phyloP scores from a whole-genome alignment of 2,113 vertebrate genomes.

The Upupa epops region DNA sequence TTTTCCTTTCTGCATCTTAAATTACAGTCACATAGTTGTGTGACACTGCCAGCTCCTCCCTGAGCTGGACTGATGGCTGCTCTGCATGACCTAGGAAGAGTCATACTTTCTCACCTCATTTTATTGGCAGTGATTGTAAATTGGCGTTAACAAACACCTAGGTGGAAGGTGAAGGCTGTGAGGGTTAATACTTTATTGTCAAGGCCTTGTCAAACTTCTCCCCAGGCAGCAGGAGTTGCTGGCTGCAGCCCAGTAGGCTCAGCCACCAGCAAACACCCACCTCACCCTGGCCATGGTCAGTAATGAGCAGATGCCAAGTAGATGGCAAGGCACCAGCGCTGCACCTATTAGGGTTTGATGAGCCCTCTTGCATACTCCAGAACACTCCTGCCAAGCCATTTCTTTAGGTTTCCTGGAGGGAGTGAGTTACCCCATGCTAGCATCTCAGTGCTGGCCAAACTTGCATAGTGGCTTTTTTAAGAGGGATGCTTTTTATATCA shows the following conservation, averaged over 20 bases:
- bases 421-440: background rate
- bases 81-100: background rate
- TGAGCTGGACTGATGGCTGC: background rate
- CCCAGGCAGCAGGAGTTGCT: background rate
- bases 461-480: too few relatives aligned
- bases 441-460: background rate
- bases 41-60: accelerated
- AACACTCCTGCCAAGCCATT: accelerated
- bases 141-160: background rate
- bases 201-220: background rate
- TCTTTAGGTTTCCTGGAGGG: background rate
- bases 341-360: background rate
- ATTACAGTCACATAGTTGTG: background rate
- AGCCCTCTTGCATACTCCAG: background rate
- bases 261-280: background rate
- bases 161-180: accelerated
- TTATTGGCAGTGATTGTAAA: background rate
- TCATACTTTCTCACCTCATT: accelerated
- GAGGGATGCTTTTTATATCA: background rate
- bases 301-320: accelerated
- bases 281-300: background rate
- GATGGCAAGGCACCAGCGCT: background rate
- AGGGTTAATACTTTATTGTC: accelerated
- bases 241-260: background rate
- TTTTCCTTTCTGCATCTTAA: background rate